Base-by-base conservation (phyloP, 1,140 invertebrate genomes). In the Pachyrhynchus sulphureomaculatus region DNA sequence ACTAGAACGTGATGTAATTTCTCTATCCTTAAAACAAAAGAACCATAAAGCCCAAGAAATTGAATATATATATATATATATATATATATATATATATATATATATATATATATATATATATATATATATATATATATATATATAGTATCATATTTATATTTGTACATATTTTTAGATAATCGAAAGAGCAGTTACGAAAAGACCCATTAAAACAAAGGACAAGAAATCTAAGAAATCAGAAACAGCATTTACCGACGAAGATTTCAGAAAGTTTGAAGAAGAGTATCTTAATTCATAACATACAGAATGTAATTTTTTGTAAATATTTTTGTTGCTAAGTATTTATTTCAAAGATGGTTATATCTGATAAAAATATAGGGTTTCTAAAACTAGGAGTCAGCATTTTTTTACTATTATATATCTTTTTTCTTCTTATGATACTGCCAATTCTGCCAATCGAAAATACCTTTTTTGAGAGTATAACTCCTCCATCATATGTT, bases 221-320 rank as follows among this genome's bases (percentile, higher is more conserved):
- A 71, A 72, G 48, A 44, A 61, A 5, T 76, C 79, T 41, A 73
- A 77, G 52, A 65, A 75, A 47, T 75, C 81, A 42, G 77, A 76
- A 20, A 81, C 82, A 13, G 73, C 78, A 9, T 84, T 84, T 66
- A 80, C 82, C 0, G 81, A 83, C 54, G 80, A 81, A 66, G 76
- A 79, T 62, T 81, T 80, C 49, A 70, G 78, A 48, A 72, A 77
- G 42, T 82, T 81, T 72, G 79, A 83, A 69, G 72, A 75, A 24
- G 77, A 79, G 61, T 78, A 78, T 44, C 75, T 78, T 59, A 77
- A 74, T 53, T 39, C 34, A 23, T 33, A 53, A 39, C 24, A 44
- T 29, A 29, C 33, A 10, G 3, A 9, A 47, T 24, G 21, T 9
- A 4, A 42, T 10, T 42, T 42, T 42, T 4, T 15, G 18, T 8